These are phyloP conservation scores for Alligator sinensis DNA, from an alignment of 2,113 vertebrate genomes.

Conservation along the genomic window DNA sequence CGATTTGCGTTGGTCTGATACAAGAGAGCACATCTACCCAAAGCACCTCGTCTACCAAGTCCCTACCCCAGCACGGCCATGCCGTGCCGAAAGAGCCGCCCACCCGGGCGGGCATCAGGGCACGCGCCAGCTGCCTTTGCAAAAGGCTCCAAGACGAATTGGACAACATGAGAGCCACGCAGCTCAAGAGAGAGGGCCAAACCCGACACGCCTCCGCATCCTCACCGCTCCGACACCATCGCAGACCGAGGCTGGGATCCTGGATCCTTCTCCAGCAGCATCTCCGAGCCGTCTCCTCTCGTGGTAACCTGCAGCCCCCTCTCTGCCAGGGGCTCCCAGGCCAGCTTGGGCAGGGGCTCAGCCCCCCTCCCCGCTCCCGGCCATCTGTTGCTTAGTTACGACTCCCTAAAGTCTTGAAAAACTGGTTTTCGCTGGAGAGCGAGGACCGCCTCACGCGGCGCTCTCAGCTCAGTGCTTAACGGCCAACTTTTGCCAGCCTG, in stretches of 20 bases:
- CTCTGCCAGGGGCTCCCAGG: not conserved
- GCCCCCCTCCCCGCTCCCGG: too few relatives aligned
- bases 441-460: not conserved
- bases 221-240: not conserved
- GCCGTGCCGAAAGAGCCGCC: not conserved
- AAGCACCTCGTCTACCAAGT: accelerated
- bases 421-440: not conserved
- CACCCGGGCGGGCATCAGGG: too few relatives aligned
- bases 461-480: not conserved
- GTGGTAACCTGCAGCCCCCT: not conserved
- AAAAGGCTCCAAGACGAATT: not conserved
- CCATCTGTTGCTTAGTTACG: not conserved
- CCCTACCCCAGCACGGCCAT: not conserved
- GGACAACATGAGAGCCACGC: too few relatives aligned
- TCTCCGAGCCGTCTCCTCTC: too few relatives aligned
- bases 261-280: too few relatives aligned
- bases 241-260: too few relatives aligned
- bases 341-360: not conserved
- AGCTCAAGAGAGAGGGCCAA: not conserved
- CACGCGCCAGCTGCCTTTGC: not conserved
- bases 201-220: not conserved
- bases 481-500: not conserved
- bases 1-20: too few relatives aligned
- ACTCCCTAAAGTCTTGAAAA: not conserved
- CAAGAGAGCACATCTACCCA: not conserved